Percentiles rank a stretch among this genome's conserved stretches.
Conservation (phyloP, 2,113 vertebrate species). For the Herpailurus yagouaroundi region DNA sequence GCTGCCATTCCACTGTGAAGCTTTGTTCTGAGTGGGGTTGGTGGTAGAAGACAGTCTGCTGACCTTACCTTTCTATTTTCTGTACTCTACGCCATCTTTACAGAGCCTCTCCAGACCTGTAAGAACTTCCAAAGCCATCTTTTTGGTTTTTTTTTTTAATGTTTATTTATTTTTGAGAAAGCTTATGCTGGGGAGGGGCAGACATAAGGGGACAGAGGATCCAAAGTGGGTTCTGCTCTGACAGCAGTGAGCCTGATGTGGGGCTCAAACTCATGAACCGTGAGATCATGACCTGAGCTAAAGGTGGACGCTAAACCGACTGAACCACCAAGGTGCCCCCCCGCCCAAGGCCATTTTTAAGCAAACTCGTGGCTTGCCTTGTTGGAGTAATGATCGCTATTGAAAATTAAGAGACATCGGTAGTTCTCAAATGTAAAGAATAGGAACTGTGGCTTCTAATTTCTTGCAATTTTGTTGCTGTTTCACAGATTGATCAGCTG, state of each 20-base stretch:
- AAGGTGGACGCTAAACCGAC: too few species aligned
- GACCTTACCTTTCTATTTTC: background rate
- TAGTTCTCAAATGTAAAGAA: background rate
- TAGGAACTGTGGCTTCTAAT: background rate
- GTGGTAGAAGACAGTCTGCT: background rate
- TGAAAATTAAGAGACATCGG: background rate
- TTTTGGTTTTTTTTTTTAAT: background rate
- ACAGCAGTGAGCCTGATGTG: too few species aligned
- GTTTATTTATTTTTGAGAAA: too few species aligned
- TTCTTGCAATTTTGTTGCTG: conserved; percentile 29
- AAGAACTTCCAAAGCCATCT: background rate
- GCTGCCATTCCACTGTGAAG: background rate
- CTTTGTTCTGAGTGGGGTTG: background rate
- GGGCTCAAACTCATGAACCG: too few species aligned
- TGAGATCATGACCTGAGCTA: too few species aligned
- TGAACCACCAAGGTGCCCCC: too few species aligned
- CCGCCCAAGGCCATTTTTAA: background rate
- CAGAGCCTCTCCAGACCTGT: background rate
- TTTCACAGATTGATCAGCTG: conserved; percentile 95
- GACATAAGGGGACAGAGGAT: too few species aligned
- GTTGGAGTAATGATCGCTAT: background rate
- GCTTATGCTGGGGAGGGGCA: too few species aligned
- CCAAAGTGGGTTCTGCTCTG: too few species aligned
- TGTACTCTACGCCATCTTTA: background rate
- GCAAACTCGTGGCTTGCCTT: background rate